Conservation (phyloP, 1,140 invertebrate species). For the Sycophaga agraensis region DNA sequence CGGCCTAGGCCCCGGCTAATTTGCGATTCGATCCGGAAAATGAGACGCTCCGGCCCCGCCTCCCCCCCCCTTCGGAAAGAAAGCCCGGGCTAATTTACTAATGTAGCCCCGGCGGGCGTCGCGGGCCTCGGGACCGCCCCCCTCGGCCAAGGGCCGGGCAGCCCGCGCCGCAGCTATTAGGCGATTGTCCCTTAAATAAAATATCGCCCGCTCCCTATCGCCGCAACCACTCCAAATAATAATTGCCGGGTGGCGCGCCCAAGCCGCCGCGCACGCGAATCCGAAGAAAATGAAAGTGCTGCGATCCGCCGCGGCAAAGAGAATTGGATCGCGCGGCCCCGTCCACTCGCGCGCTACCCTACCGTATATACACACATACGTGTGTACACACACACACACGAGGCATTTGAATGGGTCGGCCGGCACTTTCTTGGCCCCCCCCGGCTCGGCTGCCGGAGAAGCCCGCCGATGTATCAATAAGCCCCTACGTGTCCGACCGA, state of each 20-base stretch:
- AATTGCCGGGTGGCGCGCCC: conserved; percentile 45
- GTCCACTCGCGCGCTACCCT: no score
- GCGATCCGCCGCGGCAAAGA: not conserved
- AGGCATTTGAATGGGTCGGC: no score
- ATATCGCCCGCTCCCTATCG: conserved; percentile 45
- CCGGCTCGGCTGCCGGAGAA: no score
- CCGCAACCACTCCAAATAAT: conserved; percentile 54
- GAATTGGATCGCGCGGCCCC: not conserved
- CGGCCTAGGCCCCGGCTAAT: conserved; percentile 2
- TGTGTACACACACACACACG: no score
- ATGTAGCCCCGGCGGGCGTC: conserved; percentile 34
- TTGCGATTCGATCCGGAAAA: conserved; percentile 20
- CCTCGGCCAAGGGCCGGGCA: conserved; percentile 24
- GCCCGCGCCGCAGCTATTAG: conserved; percentile 44
- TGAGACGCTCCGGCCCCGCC: not conserved
- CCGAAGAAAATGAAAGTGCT: conserved; percentile 27
- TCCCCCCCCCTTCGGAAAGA: not conserved
- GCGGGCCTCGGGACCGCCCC: conserved; percentile 31
- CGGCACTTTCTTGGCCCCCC: no score
- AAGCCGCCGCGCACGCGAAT: conserved; percentile 19
- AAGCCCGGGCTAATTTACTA: conserved; percentile 44
- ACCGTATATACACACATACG: no score
- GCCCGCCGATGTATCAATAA: no score
- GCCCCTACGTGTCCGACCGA: no score
- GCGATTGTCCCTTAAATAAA: conserved; percentile 56